Evolutionary conservation across 2,888 invertebrate genomes (phyloP).

Genomic region (Phania funesta): DNA sequence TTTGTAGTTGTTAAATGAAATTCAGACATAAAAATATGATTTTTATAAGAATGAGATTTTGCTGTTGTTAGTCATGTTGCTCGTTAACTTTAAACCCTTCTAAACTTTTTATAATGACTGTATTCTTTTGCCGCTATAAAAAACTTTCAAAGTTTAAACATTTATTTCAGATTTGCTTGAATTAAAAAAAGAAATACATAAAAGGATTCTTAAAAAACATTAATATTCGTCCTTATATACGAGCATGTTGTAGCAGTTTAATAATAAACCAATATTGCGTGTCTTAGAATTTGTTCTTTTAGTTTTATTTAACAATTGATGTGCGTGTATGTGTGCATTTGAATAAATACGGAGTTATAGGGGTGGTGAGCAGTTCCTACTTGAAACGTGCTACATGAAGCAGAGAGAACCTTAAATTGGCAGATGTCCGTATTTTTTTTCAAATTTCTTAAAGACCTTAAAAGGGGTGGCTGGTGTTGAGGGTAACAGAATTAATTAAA

Average conservation of each 20-base stretch:
- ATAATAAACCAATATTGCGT: too few relatives aligned
- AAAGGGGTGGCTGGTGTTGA: conserved; percentile 41
- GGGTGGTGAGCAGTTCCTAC: conserved; percentile 4
- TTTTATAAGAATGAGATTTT: not conserved
- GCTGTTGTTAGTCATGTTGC: not conserved
- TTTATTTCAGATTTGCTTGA: conserved; percentile 3
- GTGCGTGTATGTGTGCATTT: not conserved
- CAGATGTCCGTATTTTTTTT: conserved; percentile 46
- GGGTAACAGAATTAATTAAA: not conserved
- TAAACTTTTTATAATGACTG: too few relatives aligned
- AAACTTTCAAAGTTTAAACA: not conserved
- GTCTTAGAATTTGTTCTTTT: not conserved
- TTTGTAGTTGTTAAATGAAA: not conserved
- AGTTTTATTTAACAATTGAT: too few relatives aligned
- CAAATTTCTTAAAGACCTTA: conserved; percentile 3
- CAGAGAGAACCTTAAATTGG: conserved; percentile 16
- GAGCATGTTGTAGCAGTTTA: too few relatives aligned
- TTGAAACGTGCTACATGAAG: conserved; percentile 28
- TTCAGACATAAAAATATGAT: conserved; percentile 15
- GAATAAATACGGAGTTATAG: conserved; percentile 25
- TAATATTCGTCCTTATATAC: too few relatives aligned
- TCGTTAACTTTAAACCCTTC: not conserved
- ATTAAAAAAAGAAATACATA: too few relatives aligned
- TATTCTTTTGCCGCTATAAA: too few relatives aligned
- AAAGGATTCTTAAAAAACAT: not conserved